A percentile compares a stretch with the other conserved stretches of the same genome.
Conservation (phyloP, 1,140 invertebrate species). For the Ganaspis sp. region DNA sequence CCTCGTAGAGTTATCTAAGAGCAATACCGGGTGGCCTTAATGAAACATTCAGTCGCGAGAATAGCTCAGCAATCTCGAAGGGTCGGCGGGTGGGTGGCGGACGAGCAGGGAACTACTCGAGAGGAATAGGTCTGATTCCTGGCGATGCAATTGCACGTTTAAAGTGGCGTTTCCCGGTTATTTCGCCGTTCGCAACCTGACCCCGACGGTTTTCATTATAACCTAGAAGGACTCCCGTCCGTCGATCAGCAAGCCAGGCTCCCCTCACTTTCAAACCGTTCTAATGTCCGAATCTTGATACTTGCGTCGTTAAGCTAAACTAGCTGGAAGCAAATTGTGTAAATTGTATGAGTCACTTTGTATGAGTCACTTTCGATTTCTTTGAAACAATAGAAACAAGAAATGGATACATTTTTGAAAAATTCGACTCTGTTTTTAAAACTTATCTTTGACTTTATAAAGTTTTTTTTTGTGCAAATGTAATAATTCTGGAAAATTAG, state of each 20-base stretch:
- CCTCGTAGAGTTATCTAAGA: constrained; percentile 77
- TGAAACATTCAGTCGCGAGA: constrained; percentile 77
- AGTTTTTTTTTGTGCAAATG: too few species aligned
- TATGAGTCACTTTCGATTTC: too few species aligned
- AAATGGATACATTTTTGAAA: too few species aligned
- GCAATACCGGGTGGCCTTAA: constrained; percentile 77
- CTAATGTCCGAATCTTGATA: constrained; percentile 2
- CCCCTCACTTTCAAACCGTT: constrained; percentile 36
- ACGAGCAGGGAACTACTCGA: constrained; percentile 57
- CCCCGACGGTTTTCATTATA: constrained; percentile 61
- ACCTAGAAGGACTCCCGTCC: constrained; percentile 42
- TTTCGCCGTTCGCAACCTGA: constrained; percentile 71
- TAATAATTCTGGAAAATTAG: too few species aligned
- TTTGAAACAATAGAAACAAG: too few species aligned
- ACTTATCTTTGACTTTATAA: too few species aligned
- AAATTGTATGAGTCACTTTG: too few species aligned
- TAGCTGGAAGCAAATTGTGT: too few species aligned
- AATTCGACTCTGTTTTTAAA: too few species aligned
- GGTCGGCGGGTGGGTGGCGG: constrained; percentile 63
- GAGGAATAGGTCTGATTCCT: constrained; percentile 74
- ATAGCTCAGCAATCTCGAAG: constrained; percentile 77
- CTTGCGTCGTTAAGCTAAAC: too few species aligned
- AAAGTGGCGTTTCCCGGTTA: constrained; percentile 75
- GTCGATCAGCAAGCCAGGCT: constrained; percentile 45
- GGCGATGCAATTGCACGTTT: constrained; percentile 77